Base-by-base conservation (phyloP, 2,113 vertebrate genomes). In the Engystomops pustulosus region DNA sequence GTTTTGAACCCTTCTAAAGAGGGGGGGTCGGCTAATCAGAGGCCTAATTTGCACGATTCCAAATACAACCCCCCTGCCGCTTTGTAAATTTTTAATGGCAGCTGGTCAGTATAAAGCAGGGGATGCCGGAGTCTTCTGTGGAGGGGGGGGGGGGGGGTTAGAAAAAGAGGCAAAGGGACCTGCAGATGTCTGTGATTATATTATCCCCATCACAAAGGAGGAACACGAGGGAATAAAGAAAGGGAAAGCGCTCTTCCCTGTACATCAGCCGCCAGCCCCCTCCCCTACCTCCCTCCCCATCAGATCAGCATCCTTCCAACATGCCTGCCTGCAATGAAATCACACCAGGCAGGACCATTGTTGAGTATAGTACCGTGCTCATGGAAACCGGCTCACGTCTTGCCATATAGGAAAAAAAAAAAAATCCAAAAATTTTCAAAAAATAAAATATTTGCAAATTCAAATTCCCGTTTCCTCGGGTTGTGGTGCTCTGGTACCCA, bases 171-270 rank as follows among this genome's bases (percentile, higher is more conserved):
- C 36, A 67, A 65, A 38, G 38, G 20, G 60, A 80, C 20, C n/a
- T 83, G 53, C 81, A 83, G 81, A 83, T 83, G 81, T 34, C 81
- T n/a, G 69, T 36, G 62, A 53, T 71, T 55, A 45, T 62, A 83
- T 45, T 30, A 83, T 62, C 36, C 70, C 53, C 70, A 47, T 41
- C 53, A 76, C 81, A 76, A 76, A 83, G 53, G 30, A 76, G 38
- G 14, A 76, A 55, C 45, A 55, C n/a, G 68, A 41, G 45, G 41
- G 41, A 45, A 76, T 25, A 62, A 79, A 67, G 47, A 60, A 74
- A 55, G 58, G 78, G 45, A 38, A 58, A 44, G 9, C 36, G 34
- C 69, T 60, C 23, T 60, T 45, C 49, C 9, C 53, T 62, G 69
- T 49, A 58, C 69, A 62, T 69, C 68, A 55, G 69, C 81, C 12